Base-by-base conservation (phyloP, 2,797 vertebrate genomes). In the Prunella strophiata region DNA sequence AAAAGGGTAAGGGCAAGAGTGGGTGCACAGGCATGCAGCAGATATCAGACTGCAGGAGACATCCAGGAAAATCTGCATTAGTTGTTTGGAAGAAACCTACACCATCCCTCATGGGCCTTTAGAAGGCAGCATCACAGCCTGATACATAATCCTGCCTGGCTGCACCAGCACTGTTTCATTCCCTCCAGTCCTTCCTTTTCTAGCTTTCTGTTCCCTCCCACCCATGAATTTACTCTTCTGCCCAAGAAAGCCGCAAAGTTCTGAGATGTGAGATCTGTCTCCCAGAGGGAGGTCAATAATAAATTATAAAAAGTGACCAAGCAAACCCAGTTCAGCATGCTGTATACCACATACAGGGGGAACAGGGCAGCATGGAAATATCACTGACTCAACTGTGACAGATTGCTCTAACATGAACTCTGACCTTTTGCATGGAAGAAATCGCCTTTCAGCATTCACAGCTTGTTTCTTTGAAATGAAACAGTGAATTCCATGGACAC, bases 381-480 rank as follows among this genome's bases (percentile, higher is more conserved):
- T 43, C 70, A 75, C 57, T 85, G 68, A 45, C 87, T 91, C 66
- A 47, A 1, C 77, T 88, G 58, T 85, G 80, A 61, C 1, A 2
- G 70, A 77, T 90, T 88, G 85, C 66, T 91, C 29, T 63, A 45
- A 65, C 19, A 6, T 62, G 73, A 73, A 59, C 74, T 92, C 81
- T 91, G 87, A 93, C 65, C 68, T 75, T 63, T 77, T 65, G 74
- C 21, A 34, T 43, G 81, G 57, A 85, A 86, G 51, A 72, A 88
- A 75, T 84, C 65, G 80, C 57, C 75, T 57, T 88, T 83, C 61
- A 58, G 82, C 70, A 34, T 91, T 92, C 87, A 59, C 57, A 54
- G 54, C 66, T 85, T 89, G n/a, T 68, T 94, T 75, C 75, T 92
- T 89, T 85, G 62, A 92, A 89, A 91, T 26, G 43, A 88, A 97